Evolutionary conservation across 2,113 vertebrate species (phyloP).

Genomic region (Trematomus loennbergii): DNA sequence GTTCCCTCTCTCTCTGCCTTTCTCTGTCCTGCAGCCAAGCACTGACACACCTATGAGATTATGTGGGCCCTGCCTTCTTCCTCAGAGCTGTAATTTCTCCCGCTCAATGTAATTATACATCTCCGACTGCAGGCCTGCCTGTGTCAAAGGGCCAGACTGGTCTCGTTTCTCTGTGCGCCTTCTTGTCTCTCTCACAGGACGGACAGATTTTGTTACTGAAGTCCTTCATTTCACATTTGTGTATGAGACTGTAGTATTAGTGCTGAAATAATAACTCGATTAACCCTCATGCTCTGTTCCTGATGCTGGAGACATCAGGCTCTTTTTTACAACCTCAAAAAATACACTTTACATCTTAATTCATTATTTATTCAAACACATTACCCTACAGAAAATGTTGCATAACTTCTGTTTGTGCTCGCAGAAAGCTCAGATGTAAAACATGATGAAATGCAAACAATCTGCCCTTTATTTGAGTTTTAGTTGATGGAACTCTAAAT

Average conservation of each 20-base stretch:
- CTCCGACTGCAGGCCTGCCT: slow-evolving; percentile 60
- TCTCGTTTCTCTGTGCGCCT: slow-evolving; percentile 43
- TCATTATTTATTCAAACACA: too few species aligned
- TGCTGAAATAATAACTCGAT: too few species aligned
- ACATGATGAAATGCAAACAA: neutral
- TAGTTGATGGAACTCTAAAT: too few species aligned
- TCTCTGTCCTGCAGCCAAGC: slow-evolving; percentile 51
- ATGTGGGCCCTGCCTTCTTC: slow-evolving; percentile 75
- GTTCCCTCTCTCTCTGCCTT: slow-evolving; percentile 35
- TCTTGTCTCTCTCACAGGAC: neutral
- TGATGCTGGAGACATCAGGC: too few species aligned
- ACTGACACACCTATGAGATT: slow-evolving; percentile 83
- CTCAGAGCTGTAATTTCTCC: slow-evolving; percentile 85
- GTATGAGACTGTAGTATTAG: too few species aligned
- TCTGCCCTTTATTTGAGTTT: too few species aligned
- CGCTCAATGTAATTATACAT: slow-evolving; percentile 85
- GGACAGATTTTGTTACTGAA: too few species aligned
- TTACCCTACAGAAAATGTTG: neutral
- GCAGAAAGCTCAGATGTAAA: neutral
- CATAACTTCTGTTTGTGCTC: neutral
- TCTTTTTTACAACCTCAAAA: too few species aligned
- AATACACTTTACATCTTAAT: too few species aligned
- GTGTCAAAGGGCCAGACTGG: slow-evolving; percentile 70
- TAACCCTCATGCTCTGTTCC: too few species aligned
- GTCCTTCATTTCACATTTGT: too few species aligned